A percentile compares a stretch with the other conserved stretches of the same genome.
These are phyloP conservation scores for Leptinotarsa juncta DNA, from an alignment of 2,888 invertebrate genomes.

Conservation along the genomic window DNA sequence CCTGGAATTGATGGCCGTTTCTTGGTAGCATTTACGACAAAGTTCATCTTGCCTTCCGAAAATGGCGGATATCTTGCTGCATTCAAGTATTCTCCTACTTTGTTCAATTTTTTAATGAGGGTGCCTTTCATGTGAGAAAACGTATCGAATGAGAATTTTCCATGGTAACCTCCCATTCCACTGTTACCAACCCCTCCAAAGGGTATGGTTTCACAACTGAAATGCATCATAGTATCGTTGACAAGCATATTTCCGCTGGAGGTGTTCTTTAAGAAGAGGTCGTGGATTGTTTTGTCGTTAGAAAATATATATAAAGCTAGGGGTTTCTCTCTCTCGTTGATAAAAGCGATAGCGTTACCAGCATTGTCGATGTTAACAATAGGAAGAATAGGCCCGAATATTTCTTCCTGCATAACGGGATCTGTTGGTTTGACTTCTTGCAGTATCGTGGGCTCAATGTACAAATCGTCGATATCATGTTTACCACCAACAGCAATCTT, in stretches of 20 bases:
- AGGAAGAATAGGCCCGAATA: slow-evolving; percentile 96
- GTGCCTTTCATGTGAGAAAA: slow-evolving; percentile 93
- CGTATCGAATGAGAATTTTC: slow-evolving; percentile 88
- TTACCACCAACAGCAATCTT: slow-evolving; percentile 84
- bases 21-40: slow-evolving; percentile 15
- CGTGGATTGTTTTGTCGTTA: slow-evolving; percentile 69
- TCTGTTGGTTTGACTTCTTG: slow-evolving; percentile 80
- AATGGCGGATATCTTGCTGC: slow-evolving; percentile 87
- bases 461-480: slow-evolving; percentile 80
- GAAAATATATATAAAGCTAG: slow-evolving; percentile 90
- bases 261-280: slow-evolving; percentile 77
- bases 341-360: slow-evolving; percentile 90
- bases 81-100: slow-evolving; percentile 75
- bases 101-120: slow-evolving; percentile 76
- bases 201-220: slow-evolving; percentile 87
- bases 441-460: slow-evolving; percentile 87
- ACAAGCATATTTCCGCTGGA: slow-evolving; percentile 83
- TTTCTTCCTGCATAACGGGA: slow-evolving; percentile 89
- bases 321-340: slow-evolving; percentile 90
- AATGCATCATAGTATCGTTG: slow-evolving; percentile 90
- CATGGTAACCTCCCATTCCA: slow-evolving; percentile 95
- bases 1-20: slow-evolving; percentile 25
- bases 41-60: slow-evolving; percentile 76
- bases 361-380: slow-evolving; percentile 85
- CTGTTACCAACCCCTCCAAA: slow-evolving; percentile 97